These are phyloP conservation scores for Bufo bufo DNA, from an alignment of 2,113 vertebrate genomes.

Conservation along the genomic window DNA sequence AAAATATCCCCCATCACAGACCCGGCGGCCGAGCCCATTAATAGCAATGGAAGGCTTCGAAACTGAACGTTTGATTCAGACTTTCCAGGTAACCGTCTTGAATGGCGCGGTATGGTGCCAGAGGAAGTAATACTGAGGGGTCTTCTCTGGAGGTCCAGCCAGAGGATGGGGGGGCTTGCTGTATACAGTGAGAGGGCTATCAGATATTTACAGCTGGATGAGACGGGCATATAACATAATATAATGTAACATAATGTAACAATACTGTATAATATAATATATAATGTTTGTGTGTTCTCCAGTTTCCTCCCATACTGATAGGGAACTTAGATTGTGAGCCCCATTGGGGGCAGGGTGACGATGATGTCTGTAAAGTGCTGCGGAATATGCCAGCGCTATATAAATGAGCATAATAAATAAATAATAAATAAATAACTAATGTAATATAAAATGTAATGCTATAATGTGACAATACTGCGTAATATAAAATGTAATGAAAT, in stretches of 20 bases:
- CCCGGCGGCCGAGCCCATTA: neutral
- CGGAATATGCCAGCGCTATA: no score
- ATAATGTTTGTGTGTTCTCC: no score
- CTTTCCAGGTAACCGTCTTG: conserved; percentile 5
- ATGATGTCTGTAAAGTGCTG: no score
- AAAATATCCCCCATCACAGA: conserved; percentile 14
- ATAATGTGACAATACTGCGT: neutral
- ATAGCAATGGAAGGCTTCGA: neutral
- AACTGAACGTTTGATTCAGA: neutral
- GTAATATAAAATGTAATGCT: neutral
- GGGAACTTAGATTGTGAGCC: no score
- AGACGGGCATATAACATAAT: conserved; percentile 5
- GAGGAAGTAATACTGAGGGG: neutral
- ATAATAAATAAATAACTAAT: neutral
- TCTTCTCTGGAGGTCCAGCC: neutral
- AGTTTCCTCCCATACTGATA: no score
- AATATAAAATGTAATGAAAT: neutral
- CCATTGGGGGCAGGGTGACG: no score
- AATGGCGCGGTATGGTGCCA: neutral
- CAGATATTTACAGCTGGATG: neutral
- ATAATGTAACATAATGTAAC: neutral
- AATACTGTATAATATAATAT: neutral
- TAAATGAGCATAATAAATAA: no score
- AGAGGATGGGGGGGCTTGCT: neutral
- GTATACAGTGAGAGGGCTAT: neutral